phyloP scores from a whole-genome alignment of 1,140 invertebrate species.

The Bombus confusus region DNA sequence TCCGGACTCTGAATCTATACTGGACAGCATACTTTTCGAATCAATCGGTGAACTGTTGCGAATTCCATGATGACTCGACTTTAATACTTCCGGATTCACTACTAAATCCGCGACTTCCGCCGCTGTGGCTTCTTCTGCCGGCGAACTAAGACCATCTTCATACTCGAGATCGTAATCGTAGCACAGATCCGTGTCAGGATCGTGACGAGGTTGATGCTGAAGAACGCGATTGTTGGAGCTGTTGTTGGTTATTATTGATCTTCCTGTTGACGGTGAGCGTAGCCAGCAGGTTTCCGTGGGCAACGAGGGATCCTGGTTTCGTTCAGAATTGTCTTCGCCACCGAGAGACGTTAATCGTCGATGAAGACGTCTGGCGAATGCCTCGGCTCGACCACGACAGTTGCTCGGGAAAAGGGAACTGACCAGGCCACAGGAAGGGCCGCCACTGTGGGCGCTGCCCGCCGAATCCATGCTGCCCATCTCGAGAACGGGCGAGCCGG shows the following conservation, averaged over 20 bases:
- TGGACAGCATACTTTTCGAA: conserved; percentile 72
- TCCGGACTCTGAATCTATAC: conserved; percentile 81
- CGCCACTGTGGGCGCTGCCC: conserved; percentile 59
- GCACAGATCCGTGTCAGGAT: conserved; percentile 82
- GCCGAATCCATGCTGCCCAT: conserved; percentile 75
- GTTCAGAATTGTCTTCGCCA: conserved; percentile 73
- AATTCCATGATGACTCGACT: conserved; percentile 62
- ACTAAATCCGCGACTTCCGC: conserved; percentile 72
- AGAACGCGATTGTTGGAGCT: conserved; percentile 73
- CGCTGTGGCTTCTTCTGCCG: conserved; percentile 84
- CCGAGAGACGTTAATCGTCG: conserved; percentile 87
- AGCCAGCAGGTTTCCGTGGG: conserved; percentile 73
- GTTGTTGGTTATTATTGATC: conserved; percentile 41
- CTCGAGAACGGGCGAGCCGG: conserved; percentile 40
- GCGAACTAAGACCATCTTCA: conserved; percentile 84
- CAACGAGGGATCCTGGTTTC: conserved; percentile 45
- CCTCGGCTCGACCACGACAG: conserved; percentile 89
- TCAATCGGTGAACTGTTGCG: conserved; percentile 69
- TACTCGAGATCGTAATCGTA: conserved; percentile 85
- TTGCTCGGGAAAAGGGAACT: conserved; percentile 85
- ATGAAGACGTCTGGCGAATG: conserved; percentile 89
- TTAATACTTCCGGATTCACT: conserved; percentile 60
- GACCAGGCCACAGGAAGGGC: conserved; percentile 81
- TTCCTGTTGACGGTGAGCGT: conserved; percentile 55
- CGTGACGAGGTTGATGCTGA: conserved; percentile 80